Evolutionary conservation across 2,797 vertebrate species (phyloP), one percentile per base, ranked within the genome.

Genomic region (Myioborus melanocephalus): DNA sequence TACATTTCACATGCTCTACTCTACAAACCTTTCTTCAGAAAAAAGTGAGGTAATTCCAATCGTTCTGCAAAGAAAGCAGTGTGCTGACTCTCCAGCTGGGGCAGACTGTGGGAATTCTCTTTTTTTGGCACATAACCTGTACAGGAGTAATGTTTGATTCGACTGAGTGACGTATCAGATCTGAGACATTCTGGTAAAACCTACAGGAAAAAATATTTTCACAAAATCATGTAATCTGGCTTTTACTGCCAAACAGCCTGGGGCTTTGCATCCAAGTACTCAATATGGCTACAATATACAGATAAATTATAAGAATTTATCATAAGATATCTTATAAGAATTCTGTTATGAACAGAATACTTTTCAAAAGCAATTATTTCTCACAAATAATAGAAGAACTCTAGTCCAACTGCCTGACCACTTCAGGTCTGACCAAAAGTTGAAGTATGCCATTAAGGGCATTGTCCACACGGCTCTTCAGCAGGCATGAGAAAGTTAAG

Each of bases 1-100:
- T 89, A 39, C 39, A 15, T 83, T 88, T n/a, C 79, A 86, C 35
- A 14, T 4, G 20, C 70, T 60, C 49, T 39, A 93, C 85, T 69
- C 85, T n/a, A 41, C 49, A 79, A 93, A 70, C 60, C 75, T 89
- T 91, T 82, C 63, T 92, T 84, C 20, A 35, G 68, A 44, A 93
- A 56, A 76, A 89, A 84, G 86, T 66, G 78, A 95, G 70, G 64
- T 81, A 78, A 93, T 87, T 86, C 89, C 41, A 77, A 53, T 44
- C 14, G 0, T 75, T 83, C 63, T 43, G 65, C 13, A 55, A 44
- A 61, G 26, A 75, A 70, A 91, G 56, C 46, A 68, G 37, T 35
- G 30, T 60, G 76, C 78, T 64, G 57, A 44, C 39, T 88, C 47
- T 80, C 63, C 64, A 41, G 72, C 64, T 87, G 83, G 47, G 24